A percentile compares a stretch with the other conserved stretches of the same genome.
These are phyloP conservation scores for Epirrhoe tristata DNA, from an alignment of 2,888 invertebrate genomes.

Conservation along the genomic window DNA sequence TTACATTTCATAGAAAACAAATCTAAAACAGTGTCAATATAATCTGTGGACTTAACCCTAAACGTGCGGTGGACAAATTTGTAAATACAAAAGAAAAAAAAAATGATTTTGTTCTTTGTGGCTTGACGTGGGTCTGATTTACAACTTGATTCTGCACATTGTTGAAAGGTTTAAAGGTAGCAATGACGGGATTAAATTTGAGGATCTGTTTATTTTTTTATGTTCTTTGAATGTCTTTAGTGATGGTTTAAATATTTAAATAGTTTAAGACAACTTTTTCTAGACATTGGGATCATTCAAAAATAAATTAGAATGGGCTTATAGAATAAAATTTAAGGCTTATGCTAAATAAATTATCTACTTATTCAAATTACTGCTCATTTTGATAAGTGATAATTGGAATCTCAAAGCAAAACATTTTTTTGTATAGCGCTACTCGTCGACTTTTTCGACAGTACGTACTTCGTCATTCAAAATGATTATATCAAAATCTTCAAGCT, in stretches of 20 bases:
- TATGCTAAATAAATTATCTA: too few species aligned
- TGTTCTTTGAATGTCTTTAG: constrained; percentile 19
- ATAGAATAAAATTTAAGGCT: too few species aligned
- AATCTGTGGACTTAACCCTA: constrained; percentile 44
- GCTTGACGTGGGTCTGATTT: constrained; percentile 48
- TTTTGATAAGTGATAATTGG: too few species aligned
- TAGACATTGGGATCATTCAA: constrained; percentile 6
- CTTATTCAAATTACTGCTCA: too few species aligned
- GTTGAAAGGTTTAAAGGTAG: constrained; percentile 49
- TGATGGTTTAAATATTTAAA: constrained; percentile 23
- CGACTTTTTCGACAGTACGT: too few species aligned
- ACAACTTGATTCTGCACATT: constrained; percentile 45
- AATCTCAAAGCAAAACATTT: too few species aligned
- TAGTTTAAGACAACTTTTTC: not conserved
- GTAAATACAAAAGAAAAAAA: constrained; percentile 42
- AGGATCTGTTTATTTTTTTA: constrained; percentile 33
- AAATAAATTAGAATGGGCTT: too few species aligned
- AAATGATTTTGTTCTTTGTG: constrained; percentile 39
- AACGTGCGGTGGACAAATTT: constrained; percentile 43
- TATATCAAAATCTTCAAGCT: too few species aligned
- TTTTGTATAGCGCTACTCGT: too few species aligned
- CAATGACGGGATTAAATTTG: constrained; percentile 54
- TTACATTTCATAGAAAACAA: constrained; percentile 37
- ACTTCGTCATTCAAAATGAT: too few species aligned
- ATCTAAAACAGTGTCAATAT: constrained; percentile 38